A percentile compares a stretch with the other conserved stretches of the same genome.
Conservation (phyloP, 2,888 invertebrate species). For the Lepidocyrtoides sp. region DNA sequence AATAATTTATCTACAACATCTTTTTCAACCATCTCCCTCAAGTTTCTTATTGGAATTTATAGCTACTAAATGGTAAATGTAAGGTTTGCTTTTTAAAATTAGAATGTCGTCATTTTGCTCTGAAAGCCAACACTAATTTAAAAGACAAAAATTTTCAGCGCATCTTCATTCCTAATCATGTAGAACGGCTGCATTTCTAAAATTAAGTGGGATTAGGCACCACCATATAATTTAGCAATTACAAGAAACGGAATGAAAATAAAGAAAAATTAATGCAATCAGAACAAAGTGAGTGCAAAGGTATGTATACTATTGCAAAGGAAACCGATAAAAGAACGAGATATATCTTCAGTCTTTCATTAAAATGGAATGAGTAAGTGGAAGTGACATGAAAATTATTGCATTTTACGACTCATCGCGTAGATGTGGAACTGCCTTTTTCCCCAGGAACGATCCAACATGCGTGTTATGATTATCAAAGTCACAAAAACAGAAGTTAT, state of each 20-base stretch:
- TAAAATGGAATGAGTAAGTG: constrained; percentile 11
- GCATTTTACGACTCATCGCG: too few species aligned
- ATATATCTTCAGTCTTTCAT: constrained; percentile 5
- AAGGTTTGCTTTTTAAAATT: too few species aligned
- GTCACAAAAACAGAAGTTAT: too few species aligned
- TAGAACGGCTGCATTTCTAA: not conserved
- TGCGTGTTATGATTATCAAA: too few species aligned
- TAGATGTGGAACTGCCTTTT: not conserved
- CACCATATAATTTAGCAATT: not conserved
- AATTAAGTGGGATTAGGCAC: not conserved
- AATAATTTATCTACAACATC: too few species aligned
- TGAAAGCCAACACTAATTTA: not conserved
- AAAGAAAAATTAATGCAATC: constrained; percentile 5
- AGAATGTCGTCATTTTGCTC: not conserved
- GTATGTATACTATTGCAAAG: not conserved
- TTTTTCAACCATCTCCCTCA: too few species aligned
- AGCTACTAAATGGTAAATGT: too few species aligned
- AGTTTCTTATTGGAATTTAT: too few species aligned
- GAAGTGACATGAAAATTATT: not conserved
- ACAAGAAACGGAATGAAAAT: not conserved
- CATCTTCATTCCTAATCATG: not conserved
- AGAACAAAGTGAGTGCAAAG: not conserved
- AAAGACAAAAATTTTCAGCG: not conserved
- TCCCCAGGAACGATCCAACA: not conserved
- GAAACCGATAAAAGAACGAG: not conserved